Evolutionary conservation across 2,797 vertebrate genomes (phyloP).

Genomic region (Hipposideros larvatus): DNA sequence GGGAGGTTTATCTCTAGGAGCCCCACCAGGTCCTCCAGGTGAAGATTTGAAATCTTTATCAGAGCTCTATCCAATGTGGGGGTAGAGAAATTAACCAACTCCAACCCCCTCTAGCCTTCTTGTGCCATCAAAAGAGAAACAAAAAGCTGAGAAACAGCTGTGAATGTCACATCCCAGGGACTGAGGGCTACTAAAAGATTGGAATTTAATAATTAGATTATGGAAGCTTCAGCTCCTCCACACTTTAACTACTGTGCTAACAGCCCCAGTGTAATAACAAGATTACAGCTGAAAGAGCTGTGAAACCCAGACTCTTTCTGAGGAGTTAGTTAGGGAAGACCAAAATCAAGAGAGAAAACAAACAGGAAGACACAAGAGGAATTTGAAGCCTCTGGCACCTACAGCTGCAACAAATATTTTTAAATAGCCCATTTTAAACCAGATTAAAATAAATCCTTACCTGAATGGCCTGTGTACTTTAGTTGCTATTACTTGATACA

Average conservation of each 20-base stretch:
- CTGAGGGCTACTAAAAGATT: not conserved
- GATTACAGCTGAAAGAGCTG: not conserved
- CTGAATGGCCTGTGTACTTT: not conserved
- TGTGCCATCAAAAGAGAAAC: not conserved
- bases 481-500: not conserved
- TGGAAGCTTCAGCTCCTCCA: not conserved
- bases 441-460: not conserved
- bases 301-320: not conserved
- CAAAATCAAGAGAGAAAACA: not conserved
- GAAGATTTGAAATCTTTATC: not conserved
- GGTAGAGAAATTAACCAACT: not conserved
- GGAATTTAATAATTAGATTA: not conserved
- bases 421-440: not conserved
- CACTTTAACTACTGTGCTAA: not conserved
- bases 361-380: not conserved
- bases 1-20: not conserved
- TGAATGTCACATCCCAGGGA: not conserved
- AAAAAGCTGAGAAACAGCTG: not conserved
- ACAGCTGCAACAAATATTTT: not conserved
- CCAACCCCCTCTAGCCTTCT: not conserved
- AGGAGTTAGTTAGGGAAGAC: not conserved
- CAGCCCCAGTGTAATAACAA: not conserved
- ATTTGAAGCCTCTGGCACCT: not conserved
- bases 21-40: not conserved
- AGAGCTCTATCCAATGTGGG: not conserved